Evolutionary conservation across 2,113 vertebrate genomes (phyloP).

Genomic region (Lasiurus cinereus): DNA sequence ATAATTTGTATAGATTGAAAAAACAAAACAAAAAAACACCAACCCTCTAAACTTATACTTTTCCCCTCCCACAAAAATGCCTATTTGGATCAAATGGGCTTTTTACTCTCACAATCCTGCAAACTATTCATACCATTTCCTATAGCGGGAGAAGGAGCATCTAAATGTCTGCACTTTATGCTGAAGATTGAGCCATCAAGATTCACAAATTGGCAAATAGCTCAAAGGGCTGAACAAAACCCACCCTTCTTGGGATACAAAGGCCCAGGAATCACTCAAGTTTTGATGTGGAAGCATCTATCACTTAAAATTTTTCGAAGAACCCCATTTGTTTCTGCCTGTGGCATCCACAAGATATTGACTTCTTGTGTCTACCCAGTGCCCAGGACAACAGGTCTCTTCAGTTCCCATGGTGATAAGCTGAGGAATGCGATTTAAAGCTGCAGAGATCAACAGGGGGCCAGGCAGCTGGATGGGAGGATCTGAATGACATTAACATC

Average conservation of each 20-base stretch:
- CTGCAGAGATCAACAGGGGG: background rate
- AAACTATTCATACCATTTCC: background rate
- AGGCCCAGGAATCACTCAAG: background rate
- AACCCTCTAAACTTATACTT: background rate
- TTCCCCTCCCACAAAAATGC: background rate
- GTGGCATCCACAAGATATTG: background rate
- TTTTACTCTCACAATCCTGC: background rate
- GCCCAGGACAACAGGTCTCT: background rate
- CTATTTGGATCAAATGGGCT: background rate
- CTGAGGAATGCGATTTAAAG: constrained; percentile 4
- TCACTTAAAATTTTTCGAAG: background rate
- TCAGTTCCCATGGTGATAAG: background rate
- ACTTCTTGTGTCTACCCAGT: background rate
- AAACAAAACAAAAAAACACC: background rate
- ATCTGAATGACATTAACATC: background rate
- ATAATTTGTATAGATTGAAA: background rate
- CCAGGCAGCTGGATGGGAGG: background rate
- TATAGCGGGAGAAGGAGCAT: background rate
- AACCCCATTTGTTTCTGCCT: background rate
- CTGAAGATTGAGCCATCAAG: background rate
- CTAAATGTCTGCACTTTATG: background rate
- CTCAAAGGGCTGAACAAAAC: background rate
- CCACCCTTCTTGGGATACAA: background rate
- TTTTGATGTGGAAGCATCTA: background rate
- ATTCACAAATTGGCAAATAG: background rate